Percentiles rank a stretch among this genome's conserved stretches.
Conservation (phyloP, 1,140 invertebrate species). For the Caerostris darwini region DNA sequence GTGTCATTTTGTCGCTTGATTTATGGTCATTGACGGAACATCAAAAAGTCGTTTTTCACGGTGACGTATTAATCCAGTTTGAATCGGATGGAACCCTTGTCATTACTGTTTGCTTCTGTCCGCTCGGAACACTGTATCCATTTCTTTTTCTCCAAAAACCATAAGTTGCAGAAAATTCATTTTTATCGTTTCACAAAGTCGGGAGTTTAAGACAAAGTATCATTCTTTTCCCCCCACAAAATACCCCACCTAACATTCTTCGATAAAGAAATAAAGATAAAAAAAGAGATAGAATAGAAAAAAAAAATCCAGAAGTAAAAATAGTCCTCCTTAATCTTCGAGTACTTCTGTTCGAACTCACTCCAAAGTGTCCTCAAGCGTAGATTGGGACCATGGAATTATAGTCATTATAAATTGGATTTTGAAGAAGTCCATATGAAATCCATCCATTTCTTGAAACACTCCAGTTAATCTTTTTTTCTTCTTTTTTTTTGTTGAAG, state of each 20-base stretch:
- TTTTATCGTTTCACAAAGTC: conserved; percentile 39
- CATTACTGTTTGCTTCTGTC: conserved; percentile 61
- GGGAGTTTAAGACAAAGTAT: conserved; percentile 51
- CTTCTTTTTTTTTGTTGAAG: neutral
- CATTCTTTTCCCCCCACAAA: neutral
- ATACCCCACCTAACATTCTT: neutral
- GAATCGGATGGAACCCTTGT: conserved; percentile 42
- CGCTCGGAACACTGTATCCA: neutral
- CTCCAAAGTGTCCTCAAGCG: neutral
- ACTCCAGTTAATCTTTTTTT: neutral
- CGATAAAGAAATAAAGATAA: neutral
- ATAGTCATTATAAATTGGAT: conserved; percentile 52
- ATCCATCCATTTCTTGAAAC: conserved; percentile 19
- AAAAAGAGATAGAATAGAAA: neutral
- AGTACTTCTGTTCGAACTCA: conserved; percentile 15
- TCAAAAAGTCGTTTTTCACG: conserved; percentile 62
- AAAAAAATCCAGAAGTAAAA: neutral
- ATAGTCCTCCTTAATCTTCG: conserved; percentile 38
- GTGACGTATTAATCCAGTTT: conserved; percentile 60
- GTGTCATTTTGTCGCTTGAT: conserved; percentile 59
- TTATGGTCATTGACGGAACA: conserved; percentile 57
- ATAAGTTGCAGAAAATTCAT: conserved; percentile 53
- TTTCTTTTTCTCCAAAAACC: neutral
- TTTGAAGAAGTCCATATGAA: conserved; percentile 3
- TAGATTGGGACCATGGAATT: neutral